phyloP scores from a whole-genome alignment of 1,140 invertebrate genomes.

The Gryon sp. region DNA sequence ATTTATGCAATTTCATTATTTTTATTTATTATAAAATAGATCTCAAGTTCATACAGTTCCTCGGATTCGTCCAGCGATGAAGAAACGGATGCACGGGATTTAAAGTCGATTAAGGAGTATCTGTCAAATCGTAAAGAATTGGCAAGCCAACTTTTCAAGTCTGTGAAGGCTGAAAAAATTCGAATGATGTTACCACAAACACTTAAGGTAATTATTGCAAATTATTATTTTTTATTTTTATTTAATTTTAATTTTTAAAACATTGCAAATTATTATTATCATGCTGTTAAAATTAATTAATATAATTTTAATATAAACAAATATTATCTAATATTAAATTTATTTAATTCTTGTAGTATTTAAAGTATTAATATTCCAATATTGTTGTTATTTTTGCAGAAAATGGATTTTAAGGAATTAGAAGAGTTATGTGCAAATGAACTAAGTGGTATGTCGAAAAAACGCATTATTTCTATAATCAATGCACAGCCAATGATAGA shows the following conservation, averaged over 20 bases:
- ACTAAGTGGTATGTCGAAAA: slow-evolving; percentile 77
- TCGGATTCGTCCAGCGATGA: slow-evolving; percentile 70
- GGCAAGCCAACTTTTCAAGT: slow-evolving; percentile 75
- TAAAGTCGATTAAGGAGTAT: slow-evolving; percentile 78
- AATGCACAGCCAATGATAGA: slow-evolving; percentile 74
- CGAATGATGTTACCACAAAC: slow-evolving; percentile 77
- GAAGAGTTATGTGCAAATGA: slow-evolving; percentile 76
- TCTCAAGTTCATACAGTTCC: slow-evolving; percentile 55
- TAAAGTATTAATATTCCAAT: neutral
- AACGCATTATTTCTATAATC: slow-evolving; percentile 72
- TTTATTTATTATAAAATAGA: neutral
- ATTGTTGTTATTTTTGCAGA: slow-evolving; percentile 60
- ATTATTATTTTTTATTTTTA: neutral
- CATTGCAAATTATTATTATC: neutral
- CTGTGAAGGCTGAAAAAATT: slow-evolving; percentile 76
- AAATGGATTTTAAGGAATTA: slow-evolving; percentile 72
- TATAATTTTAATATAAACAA: too few species aligned
- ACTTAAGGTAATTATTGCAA: slow-evolving; percentile 68
- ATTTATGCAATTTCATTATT: too few species aligned
- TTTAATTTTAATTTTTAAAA: neutral
- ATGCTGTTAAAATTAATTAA: too few species aligned
- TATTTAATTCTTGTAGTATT: too few species aligned
- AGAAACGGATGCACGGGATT: slow-evolving; percentile 71
- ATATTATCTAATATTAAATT: too few species aligned
- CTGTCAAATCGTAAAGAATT: slow-evolving; percentile 72